These are phyloP conservation scores for Hedya salicella DNA, from an alignment of 2,888 invertebrate genomes.

Conservation along the genomic window DNA sequence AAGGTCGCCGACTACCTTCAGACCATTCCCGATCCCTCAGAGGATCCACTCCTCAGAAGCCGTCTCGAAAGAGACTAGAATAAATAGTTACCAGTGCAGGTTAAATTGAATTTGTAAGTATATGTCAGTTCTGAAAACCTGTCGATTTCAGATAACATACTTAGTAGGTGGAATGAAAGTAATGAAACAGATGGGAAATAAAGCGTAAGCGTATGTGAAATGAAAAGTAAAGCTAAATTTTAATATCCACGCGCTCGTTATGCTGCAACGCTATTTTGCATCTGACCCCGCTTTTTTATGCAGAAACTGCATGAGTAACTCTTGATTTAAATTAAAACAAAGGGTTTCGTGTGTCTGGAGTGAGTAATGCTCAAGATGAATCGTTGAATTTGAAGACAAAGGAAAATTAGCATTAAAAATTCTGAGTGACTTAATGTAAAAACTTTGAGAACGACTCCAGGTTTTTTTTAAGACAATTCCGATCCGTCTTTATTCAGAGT, in stretches of 20 bases:
- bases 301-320: constrained; percentile 42
- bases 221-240: background rate
- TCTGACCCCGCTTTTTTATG: constrained; percentile 32
- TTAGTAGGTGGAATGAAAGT: too few species aligned
- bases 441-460: background rate
- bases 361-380: constrained; percentile 40
- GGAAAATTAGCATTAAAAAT: constrained; percentile 34
- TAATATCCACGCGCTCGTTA: background rate
- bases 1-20: too few species aligned
- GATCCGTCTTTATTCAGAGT: background rate
- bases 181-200: too few species aligned
- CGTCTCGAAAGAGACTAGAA: too few species aligned
- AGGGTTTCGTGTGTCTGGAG: constrained; percentile 33
- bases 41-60: too few species aligned
- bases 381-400: constrained; percentile 42
- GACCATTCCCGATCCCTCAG: too few species aligned
- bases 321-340: constrained; percentile 43
- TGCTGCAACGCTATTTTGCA: constrained; percentile 27
- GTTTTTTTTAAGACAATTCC: background rate
- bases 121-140: too few species aligned
- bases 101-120: too few species aligned
- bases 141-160: too few species aligned
- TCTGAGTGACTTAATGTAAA: constrained; percentile 23
- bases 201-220: background rate
- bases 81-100: too few species aligned